Conservation (phyloP, 2,888 invertebrate genomes). For the Caradrina clavipalpis region DNA sequence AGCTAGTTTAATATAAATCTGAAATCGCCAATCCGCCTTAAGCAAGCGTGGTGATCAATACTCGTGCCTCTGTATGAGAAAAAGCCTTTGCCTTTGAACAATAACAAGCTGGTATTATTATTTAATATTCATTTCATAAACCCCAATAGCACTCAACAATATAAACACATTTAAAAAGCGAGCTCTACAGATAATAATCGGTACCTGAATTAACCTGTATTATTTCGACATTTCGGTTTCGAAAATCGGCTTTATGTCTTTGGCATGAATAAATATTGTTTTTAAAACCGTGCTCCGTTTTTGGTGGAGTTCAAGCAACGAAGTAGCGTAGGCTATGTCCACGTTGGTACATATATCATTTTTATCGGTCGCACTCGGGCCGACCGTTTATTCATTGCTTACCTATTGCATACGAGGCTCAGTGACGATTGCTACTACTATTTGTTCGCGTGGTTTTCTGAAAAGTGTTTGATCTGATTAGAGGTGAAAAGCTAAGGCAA, state of each 20-base stretch:
- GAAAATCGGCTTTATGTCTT: slow-evolving; percentile 51
- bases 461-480: background rate
- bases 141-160: background rate
- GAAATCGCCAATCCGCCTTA: too few species aligned
- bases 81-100: too few species aligned
- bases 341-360: slow-evolving; percentile 89
- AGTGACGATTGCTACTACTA: slow-evolving; percentile 78
- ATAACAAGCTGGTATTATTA: background rate
- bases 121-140: background rate
- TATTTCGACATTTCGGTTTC: slow-evolving; percentile 8
- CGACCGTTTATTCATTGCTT: slow-evolving; percentile 89
- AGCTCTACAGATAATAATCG: slow-evolving; percentile 16
- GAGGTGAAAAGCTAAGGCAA: too few species aligned
- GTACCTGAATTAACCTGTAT: slow-evolving; percentile 5
- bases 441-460: slow-evolving; percentile 62
- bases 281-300: slow-evolving; percentile 68
- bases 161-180: slow-evolving; percentile 7
- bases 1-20: too few species aligned
- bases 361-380: slow-evolving; percentile 89
- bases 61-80: too few species aligned
- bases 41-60: too few species aligned
- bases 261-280: slow-evolving; percentile 66
- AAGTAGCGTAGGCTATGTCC: slow-evolving; percentile 82
- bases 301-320: slow-evolving; percentile 77
- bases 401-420: slow-evolving; percentile 87